Conservation (phyloP, 2,113 vertebrate species). For the Melanocharis versteri region DNA sequence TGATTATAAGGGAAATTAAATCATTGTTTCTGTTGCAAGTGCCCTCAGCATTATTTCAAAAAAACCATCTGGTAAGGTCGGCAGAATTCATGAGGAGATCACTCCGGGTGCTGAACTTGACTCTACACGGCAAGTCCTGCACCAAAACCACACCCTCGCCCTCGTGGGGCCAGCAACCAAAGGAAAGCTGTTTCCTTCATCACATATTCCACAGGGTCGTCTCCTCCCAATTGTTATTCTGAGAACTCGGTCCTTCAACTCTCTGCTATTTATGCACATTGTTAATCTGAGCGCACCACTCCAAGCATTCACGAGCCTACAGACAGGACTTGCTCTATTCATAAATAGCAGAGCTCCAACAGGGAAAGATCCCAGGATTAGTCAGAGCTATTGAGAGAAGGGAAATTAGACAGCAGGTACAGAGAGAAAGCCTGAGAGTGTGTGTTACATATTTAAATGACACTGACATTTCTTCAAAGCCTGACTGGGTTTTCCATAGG, state of each 20-base stretch:
- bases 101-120: background rate
- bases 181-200: background rate
- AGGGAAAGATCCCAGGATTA: conserved; percentile 7
- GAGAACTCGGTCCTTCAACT: background rate
- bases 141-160: background rate
- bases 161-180: background rate
- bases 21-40: background rate
- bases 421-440: background rate
- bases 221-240: background rate
- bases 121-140: background rate
- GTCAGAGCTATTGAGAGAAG: conserved; percentile 32
- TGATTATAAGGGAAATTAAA: background rate
- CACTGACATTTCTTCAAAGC: background rate
- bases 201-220: background rate
- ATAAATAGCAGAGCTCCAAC: conserved; percentile 18
- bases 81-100: background rate
- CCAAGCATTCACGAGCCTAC: background rate
- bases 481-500: background rate
- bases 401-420: conserved; percentile 29
- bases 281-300: background rate
- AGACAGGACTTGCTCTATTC: conserved; percentile 18
- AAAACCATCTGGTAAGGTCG: background rate
- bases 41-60: background rate
- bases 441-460: background rate
- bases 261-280: background rate